A percentile compares a stretch with the other conserved stretches of the same genome.
Conservation (phyloP, 2,888 invertebrate genomes). For the Bruchidius siliquastri region DNA sequence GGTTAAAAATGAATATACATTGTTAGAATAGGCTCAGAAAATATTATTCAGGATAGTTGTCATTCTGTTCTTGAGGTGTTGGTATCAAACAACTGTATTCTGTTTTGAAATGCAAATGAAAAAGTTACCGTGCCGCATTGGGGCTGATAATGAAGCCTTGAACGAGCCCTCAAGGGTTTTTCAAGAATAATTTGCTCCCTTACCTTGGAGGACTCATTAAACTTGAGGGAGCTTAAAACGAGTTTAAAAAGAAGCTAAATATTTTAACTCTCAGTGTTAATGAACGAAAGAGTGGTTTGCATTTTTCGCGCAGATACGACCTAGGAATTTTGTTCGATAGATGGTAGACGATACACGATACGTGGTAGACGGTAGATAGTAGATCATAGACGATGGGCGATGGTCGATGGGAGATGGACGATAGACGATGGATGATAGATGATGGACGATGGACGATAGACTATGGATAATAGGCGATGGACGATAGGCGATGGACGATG, state of each 20-base stretch:
- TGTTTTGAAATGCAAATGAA: neutral
- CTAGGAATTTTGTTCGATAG: too few relatives aligned
- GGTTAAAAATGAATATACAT: too few relatives aligned
- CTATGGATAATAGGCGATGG: too few relatives aligned
- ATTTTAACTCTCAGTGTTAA: neutral
- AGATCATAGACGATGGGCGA: too few relatives aligned
- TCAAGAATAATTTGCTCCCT: neutral
- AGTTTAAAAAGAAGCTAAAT: neutral
- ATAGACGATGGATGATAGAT: too few relatives aligned
- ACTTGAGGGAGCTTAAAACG: neutral
- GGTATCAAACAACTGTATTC: neutral
- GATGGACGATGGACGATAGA: too few relatives aligned
- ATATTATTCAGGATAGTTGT: neutral
- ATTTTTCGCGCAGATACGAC: neutral
- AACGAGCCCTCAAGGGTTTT: neutral
- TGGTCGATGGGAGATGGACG: too few relatives aligned
- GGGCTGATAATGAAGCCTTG: neutral
- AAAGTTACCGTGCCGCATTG: neutral
- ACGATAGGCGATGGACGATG: too few relatives aligned
- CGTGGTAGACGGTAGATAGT: too few relatives aligned
- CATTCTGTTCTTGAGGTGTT: neutral
- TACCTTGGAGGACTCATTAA: neutral
- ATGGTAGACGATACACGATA: too few relatives aligned
- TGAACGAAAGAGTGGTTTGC: neutral
- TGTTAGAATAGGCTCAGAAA: too few relatives aligned